phyloP scores from a whole-genome alignment of 2,113 vertebrate species.

The Oncorhynchus keta region DNA sequence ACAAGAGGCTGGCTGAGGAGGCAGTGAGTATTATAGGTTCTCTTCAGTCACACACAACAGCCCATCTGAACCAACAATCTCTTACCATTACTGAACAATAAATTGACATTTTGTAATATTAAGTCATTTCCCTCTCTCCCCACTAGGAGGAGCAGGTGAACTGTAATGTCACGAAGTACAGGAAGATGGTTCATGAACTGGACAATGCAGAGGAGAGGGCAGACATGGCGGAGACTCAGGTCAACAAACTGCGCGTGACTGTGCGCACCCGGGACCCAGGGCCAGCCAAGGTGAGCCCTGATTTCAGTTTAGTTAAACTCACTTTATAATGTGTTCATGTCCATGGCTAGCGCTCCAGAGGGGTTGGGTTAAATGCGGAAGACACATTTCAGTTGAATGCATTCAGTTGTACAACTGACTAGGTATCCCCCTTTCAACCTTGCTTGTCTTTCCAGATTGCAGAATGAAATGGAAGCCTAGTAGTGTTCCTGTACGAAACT shows the following conservation, averaged over 20 bases:
- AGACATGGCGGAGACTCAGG: conserved; percentile 83
- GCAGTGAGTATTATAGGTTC: conserved; percentile 74
- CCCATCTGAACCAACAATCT: background rate
- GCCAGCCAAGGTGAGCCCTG: background rate
- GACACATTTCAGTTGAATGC: no score
- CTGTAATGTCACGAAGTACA: conserved; percentile 80
- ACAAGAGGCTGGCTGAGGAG: conserved; percentile 89
- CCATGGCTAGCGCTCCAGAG: background rate
- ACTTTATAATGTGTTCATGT: background rate
- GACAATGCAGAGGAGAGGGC: conserved; percentile 88
- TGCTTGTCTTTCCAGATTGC: background rate
- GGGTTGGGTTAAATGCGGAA: no score
- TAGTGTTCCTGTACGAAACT: background rate
- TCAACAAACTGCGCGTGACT: conserved; percentile 82
- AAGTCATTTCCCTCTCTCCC: background rate
- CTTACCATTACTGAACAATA: background rate
- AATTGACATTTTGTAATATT: background rate
- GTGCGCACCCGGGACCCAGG: conserved; percentile 74
- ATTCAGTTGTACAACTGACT: no score
- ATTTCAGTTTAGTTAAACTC: no score
- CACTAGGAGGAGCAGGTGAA: conserved; percentile 87
- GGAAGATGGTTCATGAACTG: conserved; percentile 88
- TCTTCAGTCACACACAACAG: no score
- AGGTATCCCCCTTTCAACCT: background rate
- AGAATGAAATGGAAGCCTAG: background rate